phyloP scores from a whole-genome alignment of 2,888 invertebrate species.

The Caenorhabditis macrosperma region DNA sequence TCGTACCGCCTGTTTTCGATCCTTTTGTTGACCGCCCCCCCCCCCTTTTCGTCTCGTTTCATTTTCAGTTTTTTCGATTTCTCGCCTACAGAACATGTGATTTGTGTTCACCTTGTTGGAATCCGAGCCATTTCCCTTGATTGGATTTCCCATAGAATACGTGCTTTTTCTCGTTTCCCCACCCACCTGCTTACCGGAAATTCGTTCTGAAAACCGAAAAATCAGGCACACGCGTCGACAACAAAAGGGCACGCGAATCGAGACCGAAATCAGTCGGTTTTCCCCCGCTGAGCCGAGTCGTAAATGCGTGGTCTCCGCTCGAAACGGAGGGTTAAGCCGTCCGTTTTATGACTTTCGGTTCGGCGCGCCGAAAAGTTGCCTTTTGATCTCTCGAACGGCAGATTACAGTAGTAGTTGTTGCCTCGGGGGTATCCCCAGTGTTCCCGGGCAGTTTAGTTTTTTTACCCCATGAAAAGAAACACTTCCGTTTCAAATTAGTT shows the following conservation, averaged over 20 bases:
- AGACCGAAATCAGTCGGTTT: background rate
- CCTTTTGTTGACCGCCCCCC: slow-evolving; percentile 21
- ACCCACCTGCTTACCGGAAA: background rate
- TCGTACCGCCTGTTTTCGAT: slow-evolving; percentile 25
- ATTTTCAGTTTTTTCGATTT: slow-evolving; percentile 15
- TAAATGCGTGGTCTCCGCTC: background rate
- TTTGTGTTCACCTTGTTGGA: background rate
- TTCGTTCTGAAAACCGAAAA: background rate
- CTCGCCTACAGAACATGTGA: slow-evolving; percentile 2
- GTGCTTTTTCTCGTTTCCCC: background rate
- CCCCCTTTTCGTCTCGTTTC: slow-evolving; percentile 1
- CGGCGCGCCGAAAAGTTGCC: background rate
- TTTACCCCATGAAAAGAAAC: no score
- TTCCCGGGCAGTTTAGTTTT: no score
- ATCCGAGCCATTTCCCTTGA: background rate
- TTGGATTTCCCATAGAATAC: background rate
- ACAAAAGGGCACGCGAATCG: background rate
- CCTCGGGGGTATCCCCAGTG: no score
- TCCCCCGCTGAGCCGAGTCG: background rate
- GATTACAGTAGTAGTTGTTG: no score
- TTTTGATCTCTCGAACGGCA: background rate
- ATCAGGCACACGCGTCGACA: background rate
- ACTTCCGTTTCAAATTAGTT: no score
- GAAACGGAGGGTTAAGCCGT: background rate
- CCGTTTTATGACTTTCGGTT: background rate